Evolutionary conservation across 2,888 invertebrate genomes (phyloP), one percentile per base, ranked within the genome.

Genomic region (Pteria penguin): DNA sequence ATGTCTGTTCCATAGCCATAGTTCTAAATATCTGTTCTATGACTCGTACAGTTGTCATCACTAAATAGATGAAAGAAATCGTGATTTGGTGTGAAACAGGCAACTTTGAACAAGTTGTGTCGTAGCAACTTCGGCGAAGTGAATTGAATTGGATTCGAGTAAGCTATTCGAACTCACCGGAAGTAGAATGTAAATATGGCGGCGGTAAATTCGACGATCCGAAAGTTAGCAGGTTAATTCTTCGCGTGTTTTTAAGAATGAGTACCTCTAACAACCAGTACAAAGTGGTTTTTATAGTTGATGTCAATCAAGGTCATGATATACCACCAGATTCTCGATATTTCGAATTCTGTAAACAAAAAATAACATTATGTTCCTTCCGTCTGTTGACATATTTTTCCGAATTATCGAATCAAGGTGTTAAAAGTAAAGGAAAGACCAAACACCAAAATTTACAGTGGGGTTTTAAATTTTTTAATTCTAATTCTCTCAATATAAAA

Each of bases 381-480:
- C 83, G 88, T 33, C 65, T 87, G 58, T 71, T 89, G 54, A 78
- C 78, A 32, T 77, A 77, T 75, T 71, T 45, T 18, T 8, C 45
- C 8, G 45, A 45, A 45, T 18, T 45, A 14, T 45, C 45, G 11
- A 45, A 45, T 8, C 18, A 45, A 14, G 8, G 8, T 45, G n/a
- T n/a, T n/a, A 4, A 22, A 27, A n/a, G 8, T 2, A 83, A 76
- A 69, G 65, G 67, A 11, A 81, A 74, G 66, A 55, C 63, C 31
- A 77, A 67, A 55, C 69, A 80, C 22, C 67, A 74, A n/a, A 67
- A 69, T 5, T 57, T 88, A 4, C 84, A 85, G 73, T 88, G 89
- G 87, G 85, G 88, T 24, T 89, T 81, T 66, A 89, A 88, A 61
- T 84, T 88, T 57, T 88, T 87, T 69, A 83, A 81, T 72, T 83